Evolutionary conservation across 2,888 invertebrate genomes (phyloP).

Genomic region (Prenolepis imparis): DNA sequence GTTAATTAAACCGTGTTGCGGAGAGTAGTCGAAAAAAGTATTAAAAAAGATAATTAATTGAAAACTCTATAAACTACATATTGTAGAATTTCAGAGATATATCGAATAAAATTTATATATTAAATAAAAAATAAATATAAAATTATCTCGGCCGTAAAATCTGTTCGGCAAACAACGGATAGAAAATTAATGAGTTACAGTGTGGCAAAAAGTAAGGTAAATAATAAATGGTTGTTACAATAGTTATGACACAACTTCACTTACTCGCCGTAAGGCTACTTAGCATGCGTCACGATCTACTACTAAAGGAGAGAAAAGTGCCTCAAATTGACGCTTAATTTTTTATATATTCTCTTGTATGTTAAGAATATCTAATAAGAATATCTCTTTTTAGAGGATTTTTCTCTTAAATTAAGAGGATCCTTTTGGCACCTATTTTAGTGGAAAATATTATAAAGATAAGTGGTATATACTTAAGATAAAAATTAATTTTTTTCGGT

Average conservation of each 20-base stretch:
- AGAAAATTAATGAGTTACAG: conserved; percentile 47
- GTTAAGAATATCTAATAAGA: too few species aligned
- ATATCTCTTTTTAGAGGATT: too few species aligned
- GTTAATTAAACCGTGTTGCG: neutral
- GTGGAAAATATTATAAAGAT: too few species aligned
- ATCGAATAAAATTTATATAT: neutral
- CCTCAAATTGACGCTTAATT: too few species aligned
- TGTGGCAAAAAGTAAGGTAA: conserved; percentile 39
- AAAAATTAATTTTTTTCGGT: too few species aligned
- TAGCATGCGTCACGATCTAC: conserved; percentile 18
- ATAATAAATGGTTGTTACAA: conserved; percentile 17
- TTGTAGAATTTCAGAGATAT: neutral
- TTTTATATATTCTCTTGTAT: too few species aligned
- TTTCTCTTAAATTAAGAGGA: too few species aligned
- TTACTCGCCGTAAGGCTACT: neutral
- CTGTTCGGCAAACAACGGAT: conserved; percentile 64
- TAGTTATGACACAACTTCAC: conserved; percentile 7
- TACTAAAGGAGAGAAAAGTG: too few species aligned
- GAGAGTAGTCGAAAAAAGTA: neutral
- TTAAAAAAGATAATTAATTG: neutral
- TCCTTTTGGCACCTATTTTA: too few species aligned
- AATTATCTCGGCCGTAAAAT: conserved; percentile 56
- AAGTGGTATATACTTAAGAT: too few species aligned
- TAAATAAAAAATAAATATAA: conserved; percentile 10
- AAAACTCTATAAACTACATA: neutral